A percentile compares a stretch with the other conserved stretches of the same genome.
These are phyloP conservation scores for Sebastes hubbsi DNA, from an alignment of 2,797 vertebrate species.

Conservation along the genomic window DNA sequence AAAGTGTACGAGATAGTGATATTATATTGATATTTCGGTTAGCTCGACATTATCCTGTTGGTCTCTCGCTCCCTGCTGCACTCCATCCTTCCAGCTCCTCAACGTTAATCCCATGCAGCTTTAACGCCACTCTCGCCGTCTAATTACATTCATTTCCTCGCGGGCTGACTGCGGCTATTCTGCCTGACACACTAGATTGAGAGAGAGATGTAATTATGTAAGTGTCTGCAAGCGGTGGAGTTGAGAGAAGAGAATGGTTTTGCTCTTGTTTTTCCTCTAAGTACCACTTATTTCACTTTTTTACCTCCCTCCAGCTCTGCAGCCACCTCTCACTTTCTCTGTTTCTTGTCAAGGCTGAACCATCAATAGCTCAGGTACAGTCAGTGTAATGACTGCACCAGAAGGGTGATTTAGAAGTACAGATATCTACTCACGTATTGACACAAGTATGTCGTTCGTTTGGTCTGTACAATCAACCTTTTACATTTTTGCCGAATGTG, in stretches of 20 bases:
- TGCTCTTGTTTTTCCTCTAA: not conserved
- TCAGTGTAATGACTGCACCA: not conserved
- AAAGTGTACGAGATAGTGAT: not conserved
- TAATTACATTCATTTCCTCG: conserved; percentile 60
- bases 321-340: not conserved
- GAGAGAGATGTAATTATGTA: conserved; percentile 37
- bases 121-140: conserved; percentile 22
- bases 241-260: conserved; percentile 16
- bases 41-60: conserved; percentile 14
- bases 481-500: not conserved
- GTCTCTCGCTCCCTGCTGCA: not conserved
- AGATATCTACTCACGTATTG: not conserved
- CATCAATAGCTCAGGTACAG: conserved; percentile 3
- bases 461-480: conserved; percentile 37
- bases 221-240: conserved; percentile 22
- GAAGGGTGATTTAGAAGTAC: not conserved
- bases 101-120: conserved; percentile 19
- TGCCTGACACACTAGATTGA: not conserved
- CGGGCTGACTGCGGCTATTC: conserved; percentile 31
- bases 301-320: conserved; percentile 8
- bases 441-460: not conserved
- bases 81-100: conserved; percentile 23
- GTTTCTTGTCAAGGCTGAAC: not conserved
- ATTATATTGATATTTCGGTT: conserved; percentile 26
- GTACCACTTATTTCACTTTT: not conserved